These are phyloP conservation scores for Hesperophylax magnus DNA, from an alignment of 1,140 invertebrate genomes.

Conservation along the genomic window DNA sequence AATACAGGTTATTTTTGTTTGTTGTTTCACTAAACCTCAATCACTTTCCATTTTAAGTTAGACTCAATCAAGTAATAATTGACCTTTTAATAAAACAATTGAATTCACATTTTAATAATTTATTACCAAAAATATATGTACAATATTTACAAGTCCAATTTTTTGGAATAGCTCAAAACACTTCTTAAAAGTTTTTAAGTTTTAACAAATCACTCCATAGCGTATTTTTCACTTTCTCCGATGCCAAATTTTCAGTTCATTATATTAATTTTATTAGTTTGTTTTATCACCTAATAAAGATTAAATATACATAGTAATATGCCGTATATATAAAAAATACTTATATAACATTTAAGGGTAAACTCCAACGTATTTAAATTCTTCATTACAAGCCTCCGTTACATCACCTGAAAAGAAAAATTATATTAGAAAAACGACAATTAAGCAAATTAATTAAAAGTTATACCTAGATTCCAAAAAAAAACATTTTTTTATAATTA, in stretches of 20 bases:
- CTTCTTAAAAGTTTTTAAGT: not conserved
- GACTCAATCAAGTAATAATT: no score
- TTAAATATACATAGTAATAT: conserved; percentile 12
- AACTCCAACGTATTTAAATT: not conserved
- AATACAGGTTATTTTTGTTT: no score
- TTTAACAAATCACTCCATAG: conserved; percentile 16
- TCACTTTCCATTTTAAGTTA: no score
- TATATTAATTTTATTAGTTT: conserved; percentile 27
- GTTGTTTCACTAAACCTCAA: no score
- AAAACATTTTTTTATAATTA: no score
- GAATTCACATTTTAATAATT: not conserved
- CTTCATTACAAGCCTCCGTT: no score
- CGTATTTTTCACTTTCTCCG: not conserved
- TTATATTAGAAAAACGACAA: no score
- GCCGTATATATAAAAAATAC: conserved; percentile 19
- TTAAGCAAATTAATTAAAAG: no score
- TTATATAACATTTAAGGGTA: not conserved
- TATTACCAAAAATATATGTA: conserved; percentile 38
- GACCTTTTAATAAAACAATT: no score
- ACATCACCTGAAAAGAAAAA: no score
- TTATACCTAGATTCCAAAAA: no score
- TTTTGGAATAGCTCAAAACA: not conserved
- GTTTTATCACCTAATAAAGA: conserved; percentile 8
- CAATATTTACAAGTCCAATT: conserved; percentile 31
- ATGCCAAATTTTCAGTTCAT: not conserved